Evolutionary conservation across 2,888 invertebrate genomes (phyloP).

Genomic region (Theodoxus fluviatilis): DNA sequence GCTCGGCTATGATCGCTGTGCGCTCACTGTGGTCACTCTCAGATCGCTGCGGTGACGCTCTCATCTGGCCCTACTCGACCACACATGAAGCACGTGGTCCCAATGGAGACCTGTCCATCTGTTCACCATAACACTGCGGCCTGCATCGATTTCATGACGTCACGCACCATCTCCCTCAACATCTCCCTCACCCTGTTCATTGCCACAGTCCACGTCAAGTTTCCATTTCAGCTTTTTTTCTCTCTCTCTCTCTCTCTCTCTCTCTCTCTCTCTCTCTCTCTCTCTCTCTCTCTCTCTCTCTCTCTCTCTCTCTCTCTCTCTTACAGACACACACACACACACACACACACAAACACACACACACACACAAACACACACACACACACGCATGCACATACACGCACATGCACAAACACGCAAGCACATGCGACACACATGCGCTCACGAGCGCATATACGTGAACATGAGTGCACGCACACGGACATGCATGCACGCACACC

Average conservation of each 20-base stretch:
- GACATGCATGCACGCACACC: conserved; percentile 17
- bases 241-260: conserved; percentile 1
- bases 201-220: background rate
- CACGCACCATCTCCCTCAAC: too few species aligned
- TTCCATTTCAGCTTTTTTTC: background rate
- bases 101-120: too few species aligned
- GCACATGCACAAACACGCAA: too few species aligned
- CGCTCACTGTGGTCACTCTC: too few species aligned
- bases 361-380: conserved; percentile 14
- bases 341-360: too few species aligned
- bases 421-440: conserved; percentile 8
- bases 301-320: conserved; percentile 6
- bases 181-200: background rate
- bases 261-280: conserved; percentile 10
- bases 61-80: too few species aligned
- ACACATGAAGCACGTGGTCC: too few species aligned
- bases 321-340: too few species aligned
- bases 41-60: too few species aligned
- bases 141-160: too few species aligned
- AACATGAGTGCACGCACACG: background rate
- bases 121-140: background rate
- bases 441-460: conserved; percentile 20
- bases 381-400: conserved; percentile 23
- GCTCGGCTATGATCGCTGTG: too few species aligned
- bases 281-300: background rate